Evolutionary conservation across 2,797 vertebrate genomes (phyloP).

Genomic region (Cynopterus sphinx): DNA sequence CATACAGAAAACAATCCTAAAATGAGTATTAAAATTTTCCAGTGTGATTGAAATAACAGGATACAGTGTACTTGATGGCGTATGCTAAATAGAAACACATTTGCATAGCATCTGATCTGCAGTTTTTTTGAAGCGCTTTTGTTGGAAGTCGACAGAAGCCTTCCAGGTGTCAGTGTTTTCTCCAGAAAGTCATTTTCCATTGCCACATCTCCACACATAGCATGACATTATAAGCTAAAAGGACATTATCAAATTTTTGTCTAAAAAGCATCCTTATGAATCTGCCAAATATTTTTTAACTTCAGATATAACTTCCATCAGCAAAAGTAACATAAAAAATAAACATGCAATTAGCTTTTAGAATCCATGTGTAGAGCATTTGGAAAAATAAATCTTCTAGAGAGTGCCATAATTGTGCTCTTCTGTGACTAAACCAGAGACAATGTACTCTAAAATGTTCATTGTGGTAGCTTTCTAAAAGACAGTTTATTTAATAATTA

Average conservation of each 20-base stretch:
- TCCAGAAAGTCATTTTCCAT: conserved; percentile 44
- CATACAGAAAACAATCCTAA: background rate
- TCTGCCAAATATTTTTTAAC: conserved; percentile 41
- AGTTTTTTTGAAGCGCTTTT: conserved; percentile 47
- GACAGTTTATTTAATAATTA: background rate
- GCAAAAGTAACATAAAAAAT: conserved; percentile 51
- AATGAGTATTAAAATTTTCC: conserved; percentile 49
- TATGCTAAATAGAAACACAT: conserved; percentile 44
- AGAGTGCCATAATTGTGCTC: background rate
- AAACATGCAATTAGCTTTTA: background rate
- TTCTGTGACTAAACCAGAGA: background rate
- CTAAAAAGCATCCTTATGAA: background rate
- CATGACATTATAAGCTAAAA: conserved; percentile 47
- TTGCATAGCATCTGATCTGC: conserved; percentile 62
- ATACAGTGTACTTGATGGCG: background rate
- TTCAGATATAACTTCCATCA: conserved; percentile 8
- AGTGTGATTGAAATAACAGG: conserved; percentile 51
- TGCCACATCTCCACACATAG: background rate
- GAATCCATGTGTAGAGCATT: background rate
- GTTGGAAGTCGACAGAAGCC: conserved; percentile 57
- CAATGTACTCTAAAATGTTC: background rate
- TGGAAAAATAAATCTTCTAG: conserved; percentile 9
- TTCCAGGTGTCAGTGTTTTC: conserved; percentile 67
- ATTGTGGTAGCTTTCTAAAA: background rate
- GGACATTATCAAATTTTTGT: conserved; percentile 46